Evolutionary conservation across 2,113 vertebrate genomes (phyloP).

Genomic region (Cyanoramphus novaezelandiae): DNA sequence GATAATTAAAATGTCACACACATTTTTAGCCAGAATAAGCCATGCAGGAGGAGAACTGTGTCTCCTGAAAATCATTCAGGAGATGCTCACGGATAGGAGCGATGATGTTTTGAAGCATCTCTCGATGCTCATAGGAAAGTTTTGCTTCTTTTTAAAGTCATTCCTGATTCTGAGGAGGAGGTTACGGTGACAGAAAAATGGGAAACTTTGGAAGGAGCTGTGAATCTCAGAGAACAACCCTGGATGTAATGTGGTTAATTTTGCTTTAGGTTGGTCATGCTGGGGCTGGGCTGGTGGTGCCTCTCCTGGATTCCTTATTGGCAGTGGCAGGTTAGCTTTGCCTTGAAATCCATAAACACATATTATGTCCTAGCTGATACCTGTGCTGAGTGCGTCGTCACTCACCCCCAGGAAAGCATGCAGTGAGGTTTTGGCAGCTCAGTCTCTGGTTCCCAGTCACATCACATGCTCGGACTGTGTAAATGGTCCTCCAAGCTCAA

Average conservation of each 20-base stretch:
- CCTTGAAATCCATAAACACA: not conserved
- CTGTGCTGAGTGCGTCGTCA: not conserved
- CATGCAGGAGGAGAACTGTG: not conserved
- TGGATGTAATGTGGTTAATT: not conserved
- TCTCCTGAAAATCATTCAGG: slow-evolving; percentile 40
- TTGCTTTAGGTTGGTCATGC: not conserved
- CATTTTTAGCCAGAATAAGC: slow-evolving; percentile 70
- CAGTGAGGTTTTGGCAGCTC: not conserved
- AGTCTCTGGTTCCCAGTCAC: not conserved
- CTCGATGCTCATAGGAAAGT: not conserved
- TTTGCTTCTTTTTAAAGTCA: not conserved
- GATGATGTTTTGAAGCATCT: not conserved
- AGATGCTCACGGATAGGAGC: not conserved
- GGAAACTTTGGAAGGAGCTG: not conserved
- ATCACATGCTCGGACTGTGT: rapidly evolving
- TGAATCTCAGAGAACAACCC: not conserved
- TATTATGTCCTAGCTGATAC: not conserved
- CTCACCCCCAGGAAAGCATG: not conserved
- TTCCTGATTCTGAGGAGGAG: not conserved
- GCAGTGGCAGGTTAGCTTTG: not conserved
- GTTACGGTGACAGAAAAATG: not conserved
- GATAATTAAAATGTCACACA: slow-evolving; percentile 76
- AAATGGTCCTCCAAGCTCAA: not conserved
- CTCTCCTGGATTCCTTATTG: not conserved
- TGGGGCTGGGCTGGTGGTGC: not conserved